These are phyloP conservation scores for Aricia artaxerxes DNA, from an alignment of 2,888 invertebrate species.

Conservation along the genomic window DNA sequence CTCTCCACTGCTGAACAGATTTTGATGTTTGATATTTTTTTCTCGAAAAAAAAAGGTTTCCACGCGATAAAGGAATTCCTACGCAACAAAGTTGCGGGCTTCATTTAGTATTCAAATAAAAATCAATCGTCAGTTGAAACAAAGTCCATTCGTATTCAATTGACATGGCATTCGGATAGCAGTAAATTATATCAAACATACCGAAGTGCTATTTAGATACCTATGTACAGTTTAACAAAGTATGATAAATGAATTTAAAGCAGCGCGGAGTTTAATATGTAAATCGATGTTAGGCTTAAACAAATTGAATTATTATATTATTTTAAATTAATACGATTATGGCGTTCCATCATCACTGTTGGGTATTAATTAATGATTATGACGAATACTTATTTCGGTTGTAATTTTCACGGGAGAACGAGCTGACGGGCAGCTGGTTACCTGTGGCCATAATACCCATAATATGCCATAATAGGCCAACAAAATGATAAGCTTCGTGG, in stretches of 20 bases:
- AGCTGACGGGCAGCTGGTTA: not conserved
- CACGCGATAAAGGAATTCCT: not conserved
- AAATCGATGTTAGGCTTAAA: conserved; percentile 24
- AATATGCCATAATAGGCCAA: no score
- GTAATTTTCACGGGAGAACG: conserved; percentile 5
- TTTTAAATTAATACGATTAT: conserved; percentile 26
- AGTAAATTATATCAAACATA: not conserved
- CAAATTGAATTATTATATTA: conserved; percentile 18
- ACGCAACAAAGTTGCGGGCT: no score
- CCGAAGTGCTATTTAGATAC: not conserved
- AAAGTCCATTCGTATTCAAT: not conserved
- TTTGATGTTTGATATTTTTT: not conserved
- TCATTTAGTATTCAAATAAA: not conserved
- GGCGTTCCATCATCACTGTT: not conserved
- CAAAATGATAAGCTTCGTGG: no score
- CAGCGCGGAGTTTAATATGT: conserved; percentile 12
- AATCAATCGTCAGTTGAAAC: not conserved
- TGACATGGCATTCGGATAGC: not conserved
- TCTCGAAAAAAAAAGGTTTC: not conserved
- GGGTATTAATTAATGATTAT: conserved; percentile 10
- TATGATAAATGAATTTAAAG: conserved; percentile 7
- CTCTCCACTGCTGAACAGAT: not conserved
- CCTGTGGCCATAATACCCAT: no score
- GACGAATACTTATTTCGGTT: not conserved
- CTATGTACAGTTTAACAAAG: conserved; percentile 1